Evolutionary conservation across 2,797 vertebrate genomes (phyloP).

Genomic region (Melanotaenia nigrans): DNA sequence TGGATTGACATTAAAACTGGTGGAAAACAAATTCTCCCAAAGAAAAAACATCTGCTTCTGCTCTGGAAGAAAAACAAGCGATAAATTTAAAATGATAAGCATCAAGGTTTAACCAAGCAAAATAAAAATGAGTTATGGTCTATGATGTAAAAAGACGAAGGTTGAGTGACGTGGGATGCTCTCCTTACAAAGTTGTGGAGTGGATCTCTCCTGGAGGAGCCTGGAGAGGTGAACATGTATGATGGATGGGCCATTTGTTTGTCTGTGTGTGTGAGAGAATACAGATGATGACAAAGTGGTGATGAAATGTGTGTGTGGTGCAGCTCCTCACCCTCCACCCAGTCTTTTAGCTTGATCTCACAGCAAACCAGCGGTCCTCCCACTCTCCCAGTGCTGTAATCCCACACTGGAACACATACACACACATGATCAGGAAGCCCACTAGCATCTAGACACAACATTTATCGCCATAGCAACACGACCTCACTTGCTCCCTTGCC

Average conservation of each 20-base stretch:
- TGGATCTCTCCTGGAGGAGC: constrained; percentile 3
- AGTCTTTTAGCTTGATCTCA: constrained; percentile 94
- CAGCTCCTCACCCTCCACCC: constrained; percentile 90
- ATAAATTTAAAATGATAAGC: constrained; percentile 35
- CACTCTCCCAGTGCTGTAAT: constrained; percentile 96
- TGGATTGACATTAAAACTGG: not conserved
- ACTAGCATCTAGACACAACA: constrained; percentile 40
- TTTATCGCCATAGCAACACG: constrained; percentile 62
- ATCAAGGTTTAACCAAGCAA: constrained; percentile 32
- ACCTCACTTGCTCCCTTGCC: constrained; percentile 62
- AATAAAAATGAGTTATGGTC: constrained; percentile 51
- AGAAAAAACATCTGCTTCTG: constrained; percentile 12
- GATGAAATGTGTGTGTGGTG: constrained; percentile 13
- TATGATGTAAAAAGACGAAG: constrained; percentile 9
- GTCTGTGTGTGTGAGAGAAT: not conserved
- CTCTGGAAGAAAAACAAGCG: constrained; percentile 2
- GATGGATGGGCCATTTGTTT: constrained; percentile 16
- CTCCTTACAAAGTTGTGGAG: constrained; percentile 67
- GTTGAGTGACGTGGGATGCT: constrained; percentile 13
- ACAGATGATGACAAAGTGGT: not conserved
- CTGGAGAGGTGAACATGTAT: constrained; percentile 11
- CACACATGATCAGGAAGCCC: constrained; percentile 45
- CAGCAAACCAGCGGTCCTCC: constrained; percentile 94
- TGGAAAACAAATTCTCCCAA: not conserved
- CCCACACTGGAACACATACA: constrained; percentile 87